Conservation (phyloP, 2,113 vertebrate genomes). For the Ceyx melanurus region DNA sequence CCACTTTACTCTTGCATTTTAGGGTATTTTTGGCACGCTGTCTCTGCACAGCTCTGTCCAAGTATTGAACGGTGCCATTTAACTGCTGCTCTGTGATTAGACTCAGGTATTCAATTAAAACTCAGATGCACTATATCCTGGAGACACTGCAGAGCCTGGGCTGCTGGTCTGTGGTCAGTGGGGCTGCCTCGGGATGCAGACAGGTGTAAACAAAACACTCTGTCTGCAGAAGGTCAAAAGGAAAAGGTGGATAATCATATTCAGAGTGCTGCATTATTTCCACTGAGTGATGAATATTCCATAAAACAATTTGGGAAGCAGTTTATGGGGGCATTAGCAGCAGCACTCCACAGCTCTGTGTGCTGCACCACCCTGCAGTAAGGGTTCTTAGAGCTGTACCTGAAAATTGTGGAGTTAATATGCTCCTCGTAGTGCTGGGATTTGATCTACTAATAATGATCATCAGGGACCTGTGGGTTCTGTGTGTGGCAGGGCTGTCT, state of each 20-base stretch:
- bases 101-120: neutral
- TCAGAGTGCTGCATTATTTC: neutral
- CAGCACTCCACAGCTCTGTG: neutral
- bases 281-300: neutral
- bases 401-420: conserved; percentile 19
- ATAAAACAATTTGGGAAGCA: neutral
- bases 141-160: fast-evolving
- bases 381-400: neutral
- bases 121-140: neutral
- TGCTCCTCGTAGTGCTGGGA: neutral
- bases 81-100: neutral
- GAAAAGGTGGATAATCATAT: neutral
- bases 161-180: neutral
- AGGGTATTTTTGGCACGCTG: fast-evolving
- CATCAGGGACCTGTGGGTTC: neutral
- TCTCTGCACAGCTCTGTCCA: neutral
- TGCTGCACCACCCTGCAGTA: neutral
- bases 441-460: conserved; percentile 1
- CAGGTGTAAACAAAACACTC: fast-evolving
- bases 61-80: fast-evolving
- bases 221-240: neutral
- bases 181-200: neutral
- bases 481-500: neutral
- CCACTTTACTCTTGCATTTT: fast-evolving
- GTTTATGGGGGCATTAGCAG: neutral